Base-by-base conservation (phyloP, 2,113 vertebrate species). In the Amphilophus citrinellus region DNA sequence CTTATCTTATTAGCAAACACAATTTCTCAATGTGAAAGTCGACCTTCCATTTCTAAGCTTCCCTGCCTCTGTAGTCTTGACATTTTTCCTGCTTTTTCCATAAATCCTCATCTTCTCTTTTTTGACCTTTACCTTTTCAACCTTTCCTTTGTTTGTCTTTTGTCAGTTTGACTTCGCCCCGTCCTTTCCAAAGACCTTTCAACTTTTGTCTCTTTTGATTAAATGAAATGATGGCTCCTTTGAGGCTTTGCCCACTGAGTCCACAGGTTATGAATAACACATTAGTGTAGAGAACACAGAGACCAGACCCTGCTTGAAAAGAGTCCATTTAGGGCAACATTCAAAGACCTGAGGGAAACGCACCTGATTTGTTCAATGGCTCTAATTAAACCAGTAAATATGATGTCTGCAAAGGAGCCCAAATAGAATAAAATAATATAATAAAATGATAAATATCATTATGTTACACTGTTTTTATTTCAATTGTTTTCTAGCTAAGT, bases 111-210 rank as follows among this genome's bases (percentile, higher is more conserved):
- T 3, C n/a, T 0, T 59, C n/a, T 59, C 22, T 37, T 27, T 24
- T 53, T 80, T 50, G 13, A 75, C 53, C 57, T 86, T 84, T 87
- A 57, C 56, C 17, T 80, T 86, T 80, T 86, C 73, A 61, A 15
- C 58, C 42, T 89, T 82, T 80, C 39, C 42, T 53, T 80, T 81
- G 60, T 62, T 65, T 59, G 39, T 65, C 50, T 53, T 79, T 44
- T 27, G 73, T 77, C 59, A n/a, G 39, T 57, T 61, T 81, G 39
- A 63, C 37, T 85, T 75, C 15, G 44, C 7, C 73, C 82, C 65
- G 5, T 81, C 39, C 60, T 63, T 81, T 84, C 61, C 13, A 5
- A 7, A 10, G 76, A 86, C 65, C 63, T 79, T 27, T 86, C 66
- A 50, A n/a, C 27, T 27, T 15, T 66, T 56, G 65, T 84, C 84